These are phyloP conservation scores for Lasioglossum morio DNA, from an alignment of 2,888 invertebrate genomes.

Conservation along the genomic window DNA sequence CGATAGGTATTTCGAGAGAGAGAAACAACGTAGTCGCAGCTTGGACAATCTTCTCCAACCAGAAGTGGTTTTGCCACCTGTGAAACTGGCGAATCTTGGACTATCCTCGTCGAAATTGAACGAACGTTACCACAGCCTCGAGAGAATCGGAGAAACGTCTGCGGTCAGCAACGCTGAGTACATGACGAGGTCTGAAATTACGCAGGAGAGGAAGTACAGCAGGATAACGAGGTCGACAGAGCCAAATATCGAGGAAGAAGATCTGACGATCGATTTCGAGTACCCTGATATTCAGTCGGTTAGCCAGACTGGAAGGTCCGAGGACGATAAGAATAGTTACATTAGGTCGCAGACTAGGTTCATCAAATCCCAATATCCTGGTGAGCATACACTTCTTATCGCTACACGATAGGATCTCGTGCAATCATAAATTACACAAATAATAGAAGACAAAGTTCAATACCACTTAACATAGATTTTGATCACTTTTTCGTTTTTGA, in stretches of 20 bases:
- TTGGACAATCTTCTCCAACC: constrained; percentile 92
- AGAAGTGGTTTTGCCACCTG: constrained; percentile 86
- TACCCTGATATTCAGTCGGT: constrained; percentile 87
- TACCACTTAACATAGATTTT: no score
- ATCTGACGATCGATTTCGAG: constrained; percentile 87
- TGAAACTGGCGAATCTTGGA: constrained; percentile 89
- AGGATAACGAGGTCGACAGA: constrained; percentile 83
- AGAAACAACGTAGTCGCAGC: constrained; percentile 92
- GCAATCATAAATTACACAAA: background rate
- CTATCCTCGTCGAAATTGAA: constrained; percentile 94
- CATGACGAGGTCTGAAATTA: constrained; percentile 82
- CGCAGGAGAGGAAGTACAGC: constrained; percentile 85
- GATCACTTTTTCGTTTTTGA: background rate
- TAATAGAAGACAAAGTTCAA: background rate
- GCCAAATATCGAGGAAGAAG: constrained; percentile 83
- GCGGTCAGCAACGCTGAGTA: constrained; percentile 83
- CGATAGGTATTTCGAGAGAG: constrained; percentile 94
- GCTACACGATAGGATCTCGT: background rate
- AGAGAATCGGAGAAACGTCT: constrained; percentile 85
- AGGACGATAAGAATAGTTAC: constrained; percentile 85
- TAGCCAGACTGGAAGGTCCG: constrained; percentile 84
- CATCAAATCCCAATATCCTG: constrained; percentile 93
- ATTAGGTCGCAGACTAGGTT: constrained; percentile 88
- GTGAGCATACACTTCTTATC: constrained; percentile 76
- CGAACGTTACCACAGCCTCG: constrained; percentile 95